Base-by-base conservation (phyloP, 2,113 vertebrate species). In the Chelonoidis abingdonii region DNA sequence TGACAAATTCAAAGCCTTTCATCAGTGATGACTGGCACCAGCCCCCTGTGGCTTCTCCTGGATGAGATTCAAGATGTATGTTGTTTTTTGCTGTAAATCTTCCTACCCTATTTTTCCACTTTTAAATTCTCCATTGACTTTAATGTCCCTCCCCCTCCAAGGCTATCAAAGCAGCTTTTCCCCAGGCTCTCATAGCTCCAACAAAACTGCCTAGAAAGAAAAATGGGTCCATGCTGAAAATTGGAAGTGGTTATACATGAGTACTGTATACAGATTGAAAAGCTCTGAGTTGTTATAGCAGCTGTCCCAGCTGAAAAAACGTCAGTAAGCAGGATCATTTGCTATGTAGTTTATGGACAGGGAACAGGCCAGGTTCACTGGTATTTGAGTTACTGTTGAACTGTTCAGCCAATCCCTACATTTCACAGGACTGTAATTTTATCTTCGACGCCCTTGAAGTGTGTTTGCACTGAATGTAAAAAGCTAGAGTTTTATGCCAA, bases 241-340 rank as follows among this genome's bases (percentile, higher is more conserved):
- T 93, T 96, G 96, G 94, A 97, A 97, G 94, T 97, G 75, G 88
- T 97, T 96, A 95, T 89, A 93, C 94, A 95, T 72, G 76, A 96
- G 95, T 84, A 86, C 85, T 97, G 62, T 87, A 94, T 38, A 93
- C 89, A 97, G 94, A 96, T 69, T 95, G 97, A 97, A 98, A 97
- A 95, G 95, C 94, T 97, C 92, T 87, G 92, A 96, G 96, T 88
- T 98, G 96, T 97, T 98, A 97, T 69, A 98, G 96, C 97, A 98
- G 97, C 97, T 98, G 97, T 97, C 97, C 95, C 97, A 97, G 97
- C 97, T 97, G 97, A 98, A 98, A 98, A 97, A 98, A 98, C 96
- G 96, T 97, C 94, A 97, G 95, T 88, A 93, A 98, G 91, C 88
- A 93, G 95, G 97, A 98, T 98, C 90, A 0, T 97, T 98, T 98